These are phyloP conservation scores for Danaus chrysippus DNA, from an alignment of 2,888 invertebrate species.

Conservation along the genomic window DNA sequence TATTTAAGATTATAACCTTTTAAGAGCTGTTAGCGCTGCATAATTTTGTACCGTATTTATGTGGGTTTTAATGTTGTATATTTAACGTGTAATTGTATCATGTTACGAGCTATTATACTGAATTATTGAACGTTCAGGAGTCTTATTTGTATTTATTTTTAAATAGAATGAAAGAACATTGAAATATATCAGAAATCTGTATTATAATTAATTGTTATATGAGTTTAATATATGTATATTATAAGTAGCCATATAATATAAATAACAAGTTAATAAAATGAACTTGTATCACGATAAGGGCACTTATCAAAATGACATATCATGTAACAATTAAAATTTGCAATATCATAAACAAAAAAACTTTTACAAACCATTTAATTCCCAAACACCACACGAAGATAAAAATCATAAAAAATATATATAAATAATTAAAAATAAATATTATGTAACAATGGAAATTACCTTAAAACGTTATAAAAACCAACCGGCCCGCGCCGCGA, in stretches of 20 bases:
- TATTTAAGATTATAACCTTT: conserved; percentile 62
- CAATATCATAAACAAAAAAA: background rate
- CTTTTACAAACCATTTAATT: background rate
- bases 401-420: conserved; percentile 20
- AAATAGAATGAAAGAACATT: no score
- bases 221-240: no score
- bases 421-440: conserved; percentile 24
- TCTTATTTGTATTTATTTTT: background rate
- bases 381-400: conserved; percentile 1
- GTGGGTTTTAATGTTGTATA: conserved; percentile 15
- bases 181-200: no score
- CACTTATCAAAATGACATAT: background rate
- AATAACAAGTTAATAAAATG: background rate
- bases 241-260: background rate
- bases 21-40: conserved; percentile 47
- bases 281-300: background rate
- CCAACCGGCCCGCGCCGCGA: conserved; percentile 60
- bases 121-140: background rate
- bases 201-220: no score
- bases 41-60: conserved; percentile 44
- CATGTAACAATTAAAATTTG: background rate
- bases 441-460: conserved; percentile 61
- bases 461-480: conserved; percentile 54
- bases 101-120: background rate
- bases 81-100: conserved; percentile 3